A percentile compares a stretch with the other conserved stretches of the same genome.
phyloP scores from a whole-genome alignment of 2,113 vertebrate species.

The Dromaius novaehollandiae region DNA sequence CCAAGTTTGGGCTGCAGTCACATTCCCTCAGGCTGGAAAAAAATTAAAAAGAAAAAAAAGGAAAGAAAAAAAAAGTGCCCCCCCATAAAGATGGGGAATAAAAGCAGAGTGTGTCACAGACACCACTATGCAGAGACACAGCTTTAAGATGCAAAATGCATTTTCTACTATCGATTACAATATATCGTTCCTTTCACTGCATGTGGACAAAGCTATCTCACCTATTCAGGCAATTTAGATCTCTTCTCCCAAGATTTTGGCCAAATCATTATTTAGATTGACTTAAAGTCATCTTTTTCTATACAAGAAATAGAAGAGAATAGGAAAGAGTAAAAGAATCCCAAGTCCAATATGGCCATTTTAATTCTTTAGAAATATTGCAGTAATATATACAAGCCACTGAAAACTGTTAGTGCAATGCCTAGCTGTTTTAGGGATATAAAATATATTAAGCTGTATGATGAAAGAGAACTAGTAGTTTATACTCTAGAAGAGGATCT shows the following conservation, averaged over 20 bases:
- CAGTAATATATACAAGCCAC: background rate
- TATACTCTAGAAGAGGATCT: background rate
- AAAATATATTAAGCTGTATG: background rate
- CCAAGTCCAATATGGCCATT: background rate
- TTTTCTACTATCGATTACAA: conserved; percentile 8
- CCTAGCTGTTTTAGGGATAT: background rate
- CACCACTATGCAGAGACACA: background rate
- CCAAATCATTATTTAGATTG: background rate
- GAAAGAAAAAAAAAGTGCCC: too few relatives aligned
- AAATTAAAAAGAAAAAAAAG: background rate
- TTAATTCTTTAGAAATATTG: conserved; percentile 48
- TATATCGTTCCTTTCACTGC: background rate
- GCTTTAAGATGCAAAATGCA: background rate
- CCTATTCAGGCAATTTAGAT: background rate
- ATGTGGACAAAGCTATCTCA: background rate
- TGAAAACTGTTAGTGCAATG: background rate
- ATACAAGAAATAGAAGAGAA: background rate
- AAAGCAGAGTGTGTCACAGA: background rate
- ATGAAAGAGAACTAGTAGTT: background rate
- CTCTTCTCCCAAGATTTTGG: background rate
- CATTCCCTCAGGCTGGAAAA: background rate
- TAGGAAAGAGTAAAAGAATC: background rate
- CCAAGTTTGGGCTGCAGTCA: conserved; percentile 8
- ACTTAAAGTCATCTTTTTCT: background rate
- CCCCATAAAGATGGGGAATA: background rate